phyloP scores from a whole-genome alignment of 2,797 vertebrate species.

The Dendrocincla tyrannina region DNA sequence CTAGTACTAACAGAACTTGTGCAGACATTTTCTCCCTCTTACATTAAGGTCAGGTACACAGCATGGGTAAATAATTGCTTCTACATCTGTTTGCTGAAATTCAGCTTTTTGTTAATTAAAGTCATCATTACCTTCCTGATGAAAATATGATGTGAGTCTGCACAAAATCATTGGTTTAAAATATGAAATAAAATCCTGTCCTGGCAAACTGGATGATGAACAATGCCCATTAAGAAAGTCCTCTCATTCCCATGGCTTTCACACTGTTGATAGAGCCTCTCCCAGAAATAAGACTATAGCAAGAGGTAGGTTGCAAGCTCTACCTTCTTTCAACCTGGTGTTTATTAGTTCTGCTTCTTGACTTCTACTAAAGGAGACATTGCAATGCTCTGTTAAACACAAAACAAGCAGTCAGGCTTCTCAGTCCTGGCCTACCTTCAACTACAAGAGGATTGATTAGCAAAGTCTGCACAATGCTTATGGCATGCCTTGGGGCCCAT shows the following conservation, averaged over 20 bases:
- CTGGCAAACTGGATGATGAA: background rate
- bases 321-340: background rate
- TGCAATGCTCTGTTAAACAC: background rate
- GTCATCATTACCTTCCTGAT: background rate
- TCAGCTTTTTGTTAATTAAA: background rate
- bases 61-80: background rate
- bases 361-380: background rate
- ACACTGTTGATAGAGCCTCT: background rate
- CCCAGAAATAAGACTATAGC: background rate
- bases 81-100: background rate
- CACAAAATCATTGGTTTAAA: background rate
- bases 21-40: background rate
- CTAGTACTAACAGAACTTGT: background rate
- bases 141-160: background rate
- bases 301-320: background rate
- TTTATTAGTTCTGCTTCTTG: background rate
- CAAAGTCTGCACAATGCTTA: background rate
- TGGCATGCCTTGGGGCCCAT: background rate
- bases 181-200: background rate
- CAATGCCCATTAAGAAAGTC: background rate
- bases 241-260: background rate
- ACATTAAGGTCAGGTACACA: background rate
- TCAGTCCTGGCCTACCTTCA: background rate
- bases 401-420: background rate
- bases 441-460: background rate